Evolutionary conservation across 2,797 vertebrate genomes (phyloP), one percentile per base, ranked within the genome.

Genomic region (Sebastiscus albofasciatus): DNA sequence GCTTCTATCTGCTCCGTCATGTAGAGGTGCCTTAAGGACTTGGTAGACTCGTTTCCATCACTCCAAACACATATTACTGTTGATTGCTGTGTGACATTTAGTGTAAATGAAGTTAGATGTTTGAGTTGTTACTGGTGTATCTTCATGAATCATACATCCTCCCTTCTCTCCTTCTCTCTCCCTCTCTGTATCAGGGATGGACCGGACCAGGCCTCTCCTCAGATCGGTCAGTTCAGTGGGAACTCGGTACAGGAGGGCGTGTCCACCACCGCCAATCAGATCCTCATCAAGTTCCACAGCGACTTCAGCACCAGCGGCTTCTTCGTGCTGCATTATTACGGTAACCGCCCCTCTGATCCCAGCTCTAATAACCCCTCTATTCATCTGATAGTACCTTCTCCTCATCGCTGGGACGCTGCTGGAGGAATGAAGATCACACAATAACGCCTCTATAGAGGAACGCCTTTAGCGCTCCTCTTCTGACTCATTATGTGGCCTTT

Each of bases 281-380:
- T 99, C 93, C 95, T 99, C 72, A 97, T 99, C 86, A 99, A 99
- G 92, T 99, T 99, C 92, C 98, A 99, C 95, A 99, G 98, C 61
- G 98, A 99, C 93, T 99, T 99, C 95, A 99, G 98, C 92, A 99
- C 97, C 82, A 99, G 98, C 67, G 98, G 98, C 58, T 99, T 99
- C 95, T 99, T 99, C 90, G 96, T 97, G 66, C 97, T 99, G 59
- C 96, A 96, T 93, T 99, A 99, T 91, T 96, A 98, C 1, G 98
- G 98, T 99, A 95, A 91, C 24, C 22, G 64, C 74, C 62, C 55
- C 67, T 82, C 79, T 85, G 61, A 68, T 83, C 42, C 20, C 55
- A 59, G 60, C 68, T 69, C 13, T 72, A 72, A 83, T 85, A 67
- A 69, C 67, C 60, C 14, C 59, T 68, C 33, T 34, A 46, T 60